Evolutionary conservation across 2,113 vertebrate species (phyloP), one percentile per base, ranked within the genome.

Genomic region (Ceyx melanurus): DNA sequence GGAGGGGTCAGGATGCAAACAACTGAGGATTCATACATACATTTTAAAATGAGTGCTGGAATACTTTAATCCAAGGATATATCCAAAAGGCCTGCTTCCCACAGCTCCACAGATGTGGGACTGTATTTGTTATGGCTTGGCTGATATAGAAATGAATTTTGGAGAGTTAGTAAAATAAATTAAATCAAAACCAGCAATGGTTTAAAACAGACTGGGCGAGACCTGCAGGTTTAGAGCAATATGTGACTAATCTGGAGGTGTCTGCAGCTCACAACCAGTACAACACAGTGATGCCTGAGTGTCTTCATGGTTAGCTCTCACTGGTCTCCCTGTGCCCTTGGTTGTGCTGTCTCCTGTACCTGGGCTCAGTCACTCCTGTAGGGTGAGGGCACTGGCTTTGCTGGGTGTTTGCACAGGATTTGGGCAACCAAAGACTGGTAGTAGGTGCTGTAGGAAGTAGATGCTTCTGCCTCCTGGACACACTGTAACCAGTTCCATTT

Each of bases 21-120:
- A 70, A 74, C 79, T 78, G 61, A 93, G 54, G 81, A 53, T 83
- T 92, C 68, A 28, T 78, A 57, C 60, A 13, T 77, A 35, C 64
- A 85, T 85, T 95, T 95, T 82, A 94, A 92, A 86, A 77, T 92
- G 65, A 33, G 48, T 92, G 75, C 61, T 88, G 79, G 85, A 91
- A 82, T 83, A 74, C 72, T 72, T 92, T 86, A 94, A 94, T 89
- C 89, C n/a, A 82, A 51, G 78, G 74, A 64, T 87, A 93, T 92
- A 77, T 77, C 87, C 75, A 89, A 15, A 71, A 86, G 68, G 31
- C 85, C 40, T 71, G 51, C 75, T 80, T 62, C 79, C 56, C 60
- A 64, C 46, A 71, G 91, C 67, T 71, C 71, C 53, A 56, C 67
- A 48, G 79, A 72, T 70, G 20, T 66, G 57, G 33, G 72, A n/a